A percentile compares a stretch with the other conserved stretches of the same genome.
Conservation (phyloP, 2,888 invertebrate species). For the Doris montereyensis region DNA sequence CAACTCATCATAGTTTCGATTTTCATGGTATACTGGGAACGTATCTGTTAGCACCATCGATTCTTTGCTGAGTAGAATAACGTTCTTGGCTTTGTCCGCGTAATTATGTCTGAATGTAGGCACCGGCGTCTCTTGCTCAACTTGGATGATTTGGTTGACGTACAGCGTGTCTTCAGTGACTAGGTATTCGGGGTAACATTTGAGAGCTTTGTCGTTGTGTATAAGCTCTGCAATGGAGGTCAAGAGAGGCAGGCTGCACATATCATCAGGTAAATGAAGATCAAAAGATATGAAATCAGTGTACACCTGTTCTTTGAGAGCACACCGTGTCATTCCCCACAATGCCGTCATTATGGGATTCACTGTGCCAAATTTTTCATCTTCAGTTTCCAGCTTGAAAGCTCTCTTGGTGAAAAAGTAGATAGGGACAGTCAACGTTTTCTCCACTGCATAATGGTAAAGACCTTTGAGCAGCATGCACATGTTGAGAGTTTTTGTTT, state of each 20-base stretch:
- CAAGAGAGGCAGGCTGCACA: slow-evolving; percentile 20
- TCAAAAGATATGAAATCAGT: slow-evolving; percentile 39
- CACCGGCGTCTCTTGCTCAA: slow-evolving; percentile 37
- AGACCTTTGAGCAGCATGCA: slow-evolving; percentile 38
- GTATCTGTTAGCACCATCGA: slow-evolving; percentile 29
- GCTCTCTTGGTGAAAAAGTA: slow-evolving; percentile 41
- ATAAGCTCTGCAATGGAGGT: slow-evolving; percentile 24
- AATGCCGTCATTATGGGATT: slow-evolving; percentile 43
- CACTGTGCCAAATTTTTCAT: slow-evolving; percentile 9
- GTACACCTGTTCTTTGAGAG: slow-evolving; percentile 40
- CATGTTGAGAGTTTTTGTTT: slow-evolving; percentile 29
- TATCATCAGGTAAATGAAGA: slow-evolving; percentile 34
- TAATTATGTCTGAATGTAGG: slow-evolving; percentile 34
- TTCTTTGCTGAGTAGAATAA: slow-evolving; percentile 38
- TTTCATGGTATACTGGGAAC: slow-evolving; percentile 38
- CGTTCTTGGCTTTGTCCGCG: slow-evolving; percentile 41
- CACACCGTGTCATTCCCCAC: slow-evolving; percentile 46
- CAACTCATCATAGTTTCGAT: slow-evolving; percentile 10
- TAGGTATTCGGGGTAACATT: slow-evolving; percentile 37
- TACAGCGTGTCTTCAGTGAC: slow-evolving; percentile 32
- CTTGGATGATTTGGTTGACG: slow-evolving; percentile 42
- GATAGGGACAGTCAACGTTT: slow-evolving; percentile 27
- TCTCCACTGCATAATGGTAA: slow-evolving; percentile 26
- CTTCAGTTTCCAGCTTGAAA: slow-evolving; percentile 13
- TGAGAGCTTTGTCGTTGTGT: slow-evolving; percentile 15